These are phyloP conservation scores for Corythoichthys intestinalis DNA, from an alignment of 2,113 vertebrate genomes.

Conservation along the genomic window DNA sequence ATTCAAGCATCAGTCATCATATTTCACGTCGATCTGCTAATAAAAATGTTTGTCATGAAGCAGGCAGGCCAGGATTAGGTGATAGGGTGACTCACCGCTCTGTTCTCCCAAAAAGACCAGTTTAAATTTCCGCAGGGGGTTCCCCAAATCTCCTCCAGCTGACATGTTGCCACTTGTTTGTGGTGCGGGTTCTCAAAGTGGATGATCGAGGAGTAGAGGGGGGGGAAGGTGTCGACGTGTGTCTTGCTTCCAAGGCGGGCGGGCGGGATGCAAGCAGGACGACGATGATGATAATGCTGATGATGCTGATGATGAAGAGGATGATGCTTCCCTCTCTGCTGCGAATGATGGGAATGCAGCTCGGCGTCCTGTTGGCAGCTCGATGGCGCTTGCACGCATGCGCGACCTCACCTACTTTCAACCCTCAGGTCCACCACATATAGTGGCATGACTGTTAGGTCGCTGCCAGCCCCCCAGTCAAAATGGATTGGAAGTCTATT, in stretches of 20 bases:
- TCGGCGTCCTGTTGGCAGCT: slow-evolving; percentile 69
- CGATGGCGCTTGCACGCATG: slow-evolving; percentile 61
- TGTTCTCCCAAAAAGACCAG: slow-evolving; percentile 93
- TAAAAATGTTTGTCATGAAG: slow-evolving; percentile 20
- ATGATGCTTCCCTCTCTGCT: slow-evolving; percentile 56
- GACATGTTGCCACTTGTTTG: slow-evolving; percentile 75
- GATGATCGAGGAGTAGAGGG: background rate
- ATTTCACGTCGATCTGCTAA: background rate
- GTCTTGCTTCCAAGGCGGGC: background rate
- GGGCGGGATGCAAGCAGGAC: background rate
- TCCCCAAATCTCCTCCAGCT: slow-evolving; percentile 88
- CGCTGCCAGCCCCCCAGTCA: no score
- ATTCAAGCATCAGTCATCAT: background rate
- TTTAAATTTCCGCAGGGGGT: slow-evolving; percentile 94
- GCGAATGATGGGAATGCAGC: slow-evolving; percentile 73
- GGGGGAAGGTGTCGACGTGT: background rate
- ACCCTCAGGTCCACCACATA: slow-evolving; percentile 6
- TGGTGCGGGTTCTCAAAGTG: slow-evolving; percentile 2
- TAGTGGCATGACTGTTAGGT: no score
- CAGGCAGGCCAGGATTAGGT: slow-evolving; percentile 3
- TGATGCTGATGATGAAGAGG: background rate
- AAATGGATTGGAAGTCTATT: no score
- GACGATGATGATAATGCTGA: background rate
- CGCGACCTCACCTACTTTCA: slow-evolving; percentile 70
- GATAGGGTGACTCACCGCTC: slow-evolving; percentile 81